phyloP scores from a whole-genome alignment of 1,140 invertebrate genomes.

The Drosophila auraria region DNA sequence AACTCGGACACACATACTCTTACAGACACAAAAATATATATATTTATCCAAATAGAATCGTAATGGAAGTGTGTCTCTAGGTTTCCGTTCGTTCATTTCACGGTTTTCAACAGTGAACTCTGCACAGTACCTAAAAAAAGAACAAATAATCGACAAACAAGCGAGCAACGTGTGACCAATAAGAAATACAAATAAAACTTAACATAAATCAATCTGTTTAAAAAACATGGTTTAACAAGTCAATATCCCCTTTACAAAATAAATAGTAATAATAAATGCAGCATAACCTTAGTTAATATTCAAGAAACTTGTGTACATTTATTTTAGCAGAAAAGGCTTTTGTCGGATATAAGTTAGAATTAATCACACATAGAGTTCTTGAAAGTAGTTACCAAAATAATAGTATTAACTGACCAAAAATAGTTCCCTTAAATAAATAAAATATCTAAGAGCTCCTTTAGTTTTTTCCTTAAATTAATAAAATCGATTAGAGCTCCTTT shows the following conservation, averaged over 20 bases:
- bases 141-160: conserved; percentile 41
- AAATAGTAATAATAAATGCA: neutral
- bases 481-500: neutral
- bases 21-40: conserved; percentile 22
- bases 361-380: conserved; percentile 7
- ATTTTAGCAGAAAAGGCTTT: conserved; percentile 13
- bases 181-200: conserved; percentile 33
- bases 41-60: conserved; percentile 22
- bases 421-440: conserved; percentile 1
- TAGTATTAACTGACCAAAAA: conserved; percentile 16
- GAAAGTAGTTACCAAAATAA: conserved; percentile 10
- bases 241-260: conserved; percentile 22
- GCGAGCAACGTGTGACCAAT: conserved; percentile 76
- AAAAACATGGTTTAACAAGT: conserved; percentile 32
- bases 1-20: conserved; percentile 36
- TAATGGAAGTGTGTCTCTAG: conserved; percentile 54
- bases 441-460: neutral
- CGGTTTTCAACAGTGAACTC: conserved; percentile 63
- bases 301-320: conserved; percentile 2
- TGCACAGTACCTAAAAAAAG: conserved; percentile 71
- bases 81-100: conserved; percentile 71
- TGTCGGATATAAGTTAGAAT: conserved; percentile 11
- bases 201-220: conserved; percentile 34
- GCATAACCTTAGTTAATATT: conserved; percentile 15
- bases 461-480: neutral